Evolutionary conservation across 2,797 vertebrate genomes (phyloP), one percentile per base, ranked within the genome.

Genomic region (Enteromius argenteus): DNA sequence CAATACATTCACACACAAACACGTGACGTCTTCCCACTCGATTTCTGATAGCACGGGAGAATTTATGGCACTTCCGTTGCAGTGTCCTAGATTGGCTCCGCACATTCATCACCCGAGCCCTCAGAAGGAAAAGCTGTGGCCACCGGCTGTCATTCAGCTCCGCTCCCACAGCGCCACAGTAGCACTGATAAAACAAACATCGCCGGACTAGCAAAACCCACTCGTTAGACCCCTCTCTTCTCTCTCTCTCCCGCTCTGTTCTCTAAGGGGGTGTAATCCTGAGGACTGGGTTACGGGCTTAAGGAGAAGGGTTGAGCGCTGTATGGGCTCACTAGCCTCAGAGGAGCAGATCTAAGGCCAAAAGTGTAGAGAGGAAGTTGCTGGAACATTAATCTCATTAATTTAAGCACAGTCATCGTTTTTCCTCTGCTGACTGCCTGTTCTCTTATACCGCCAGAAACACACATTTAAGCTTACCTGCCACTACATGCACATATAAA

Each of bases 1-100:
- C 30, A 68, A 82, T 79, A 32, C 35, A 81, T 64, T 74, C 79
- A 81, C 75, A 56, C 42, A 78, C 75, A 69, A 56, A 78, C 83
- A 79, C 90, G 88, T 85, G 78, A 80, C 76, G 82, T 77, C 85
- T 87, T 91, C 88, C 89, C 92, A 88, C 92, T 92, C 90, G 90
- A 92, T 91, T 94, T 95, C 88, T 88, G 90, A 92, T 91, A 90
- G 88, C 89, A 92, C 88, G 86, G 90, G 79, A 92, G 94, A 96
- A 97, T 96, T 95, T 95, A 97, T 96, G 94, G 90, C 87, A 91
- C 92, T 96, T 95, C 93, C 93, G 91, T 91, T 93, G 91, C 92
- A 93, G 93, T 92, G 93, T 96, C 94, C 95, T 95, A 94, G 94
- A 95, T 95, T 93, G 91, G 87, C 90, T 92, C 90, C 84, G 90